A percentile compares a stretch with the other conserved stretches of the same genome.
Evolutionary conservation across 2,113 vertebrate species (phyloP).

Genomic region (Phasianus colchicus): DNA sequence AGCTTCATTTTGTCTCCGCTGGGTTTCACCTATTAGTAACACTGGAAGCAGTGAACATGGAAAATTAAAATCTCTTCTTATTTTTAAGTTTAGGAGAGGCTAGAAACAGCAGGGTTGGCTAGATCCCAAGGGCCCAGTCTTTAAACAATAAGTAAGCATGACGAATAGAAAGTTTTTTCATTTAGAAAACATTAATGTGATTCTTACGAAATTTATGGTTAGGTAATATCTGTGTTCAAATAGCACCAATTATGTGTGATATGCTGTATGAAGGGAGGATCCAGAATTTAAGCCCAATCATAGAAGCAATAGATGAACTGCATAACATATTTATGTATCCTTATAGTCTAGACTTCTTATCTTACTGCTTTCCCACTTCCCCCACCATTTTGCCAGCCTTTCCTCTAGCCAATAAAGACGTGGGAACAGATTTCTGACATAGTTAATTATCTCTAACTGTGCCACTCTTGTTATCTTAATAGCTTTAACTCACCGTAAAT

Average conservation of each 20-base stretch:
- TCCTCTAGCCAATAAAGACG: not conserved
- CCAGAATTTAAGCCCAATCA: not conserved
- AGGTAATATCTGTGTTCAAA: conserved; percentile 38
- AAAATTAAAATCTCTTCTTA: not conserved
- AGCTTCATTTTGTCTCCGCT: not conserved
- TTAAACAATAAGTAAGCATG: conserved; percentile 24
- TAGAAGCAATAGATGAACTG: not conserved
- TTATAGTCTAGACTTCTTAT: conserved; percentile 53
- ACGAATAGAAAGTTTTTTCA: conserved; percentile 38
- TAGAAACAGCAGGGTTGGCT: conserved; percentile 1
- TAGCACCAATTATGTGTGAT: not conserved
- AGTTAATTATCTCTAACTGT: conserved; percentile 14
- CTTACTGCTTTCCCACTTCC: conserved; percentile 7
- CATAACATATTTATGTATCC: not conserved
- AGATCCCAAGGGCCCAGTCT: not conserved
- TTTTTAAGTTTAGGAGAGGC: not conserved
- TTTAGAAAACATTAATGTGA: conserved; percentile 37
- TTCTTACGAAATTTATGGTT: conserved; percentile 31
- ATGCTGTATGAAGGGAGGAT: not conserved
- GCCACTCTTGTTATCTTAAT: conserved; percentile 11
- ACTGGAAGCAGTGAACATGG: not conserved
- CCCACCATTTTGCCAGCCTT: not conserved
- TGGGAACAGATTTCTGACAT: not conserved
- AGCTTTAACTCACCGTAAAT: conserved; percentile 22
- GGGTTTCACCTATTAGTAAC: not conserved